phyloP scores from a whole-genome alignment of 2,113 vertebrate genomes.

The Petromus typicus region DNA sequence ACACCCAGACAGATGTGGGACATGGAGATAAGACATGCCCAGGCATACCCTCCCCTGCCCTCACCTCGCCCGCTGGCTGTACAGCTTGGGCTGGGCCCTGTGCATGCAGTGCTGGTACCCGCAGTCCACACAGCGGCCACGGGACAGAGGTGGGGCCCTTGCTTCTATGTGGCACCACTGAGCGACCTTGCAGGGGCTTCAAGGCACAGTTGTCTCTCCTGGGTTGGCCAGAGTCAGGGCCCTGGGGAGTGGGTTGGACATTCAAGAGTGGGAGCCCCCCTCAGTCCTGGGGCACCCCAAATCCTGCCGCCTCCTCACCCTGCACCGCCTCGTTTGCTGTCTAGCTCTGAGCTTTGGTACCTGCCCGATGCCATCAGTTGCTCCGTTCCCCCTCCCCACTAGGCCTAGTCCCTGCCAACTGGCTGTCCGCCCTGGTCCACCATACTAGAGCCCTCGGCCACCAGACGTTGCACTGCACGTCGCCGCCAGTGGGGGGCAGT shows the following conservation, averaged over 20 bases:
- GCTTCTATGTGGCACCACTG: background rate
- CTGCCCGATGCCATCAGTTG: background rate
- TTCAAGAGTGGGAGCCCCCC: background rate
- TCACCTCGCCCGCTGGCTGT: conserved; percentile 43
- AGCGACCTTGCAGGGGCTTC: conserved; percentile 7
- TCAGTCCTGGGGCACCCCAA: background rate
- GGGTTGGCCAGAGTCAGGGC: background rate
- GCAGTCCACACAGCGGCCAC: conserved; percentile 19
- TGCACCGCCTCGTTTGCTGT: background rate
- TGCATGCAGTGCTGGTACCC: background rate
- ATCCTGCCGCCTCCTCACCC: conserved; percentile 40
- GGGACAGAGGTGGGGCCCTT: conserved; percentile 66
- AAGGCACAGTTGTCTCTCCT: conserved; percentile 33
- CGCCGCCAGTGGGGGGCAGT: conserved; percentile 68
- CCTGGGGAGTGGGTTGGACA: conserved; percentile 28
- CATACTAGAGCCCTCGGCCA: background rate
- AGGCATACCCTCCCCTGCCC: background rate
- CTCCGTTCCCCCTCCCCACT: background rate
- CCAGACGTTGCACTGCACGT: background rate
- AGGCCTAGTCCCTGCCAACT: background rate
- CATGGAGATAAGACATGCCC: background rate
- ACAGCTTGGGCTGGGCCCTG: conserved; percentile 15
- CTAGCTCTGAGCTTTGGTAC: background rate
- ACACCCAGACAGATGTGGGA: background rate
- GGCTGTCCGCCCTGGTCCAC: background rate